Conservation (phyloP, 64 coral and sea anemone genomes). For the Platygyra sinensis region DNA sequence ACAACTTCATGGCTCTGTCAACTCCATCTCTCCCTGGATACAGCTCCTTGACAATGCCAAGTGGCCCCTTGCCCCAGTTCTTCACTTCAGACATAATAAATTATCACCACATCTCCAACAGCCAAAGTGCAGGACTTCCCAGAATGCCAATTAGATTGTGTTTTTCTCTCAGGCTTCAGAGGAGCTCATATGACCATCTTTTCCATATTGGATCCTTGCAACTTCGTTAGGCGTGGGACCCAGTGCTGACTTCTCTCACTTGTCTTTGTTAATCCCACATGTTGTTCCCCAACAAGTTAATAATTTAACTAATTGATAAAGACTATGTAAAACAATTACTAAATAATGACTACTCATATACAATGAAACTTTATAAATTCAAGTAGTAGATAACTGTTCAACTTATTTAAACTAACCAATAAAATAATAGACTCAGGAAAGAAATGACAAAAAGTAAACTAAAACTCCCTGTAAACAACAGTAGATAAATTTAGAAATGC, state of each 20-base stretch:
- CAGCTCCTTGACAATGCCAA: conserved; percentile 19
- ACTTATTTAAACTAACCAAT: too few species aligned
- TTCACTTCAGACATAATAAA: neutral
- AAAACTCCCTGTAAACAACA: too few species aligned
- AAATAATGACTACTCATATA: too few species aligned
- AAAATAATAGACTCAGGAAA: too few species aligned
- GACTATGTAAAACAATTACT: conserved; percentile 40
- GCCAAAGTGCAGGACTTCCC: conserved; percentile 5
- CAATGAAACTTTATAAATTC: too few species aligned
- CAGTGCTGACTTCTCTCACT: conserved; percentile 45
- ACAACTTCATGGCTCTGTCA: conserved; percentile 17
- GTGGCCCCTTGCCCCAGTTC: neutral
- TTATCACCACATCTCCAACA: conserved; percentile 21
- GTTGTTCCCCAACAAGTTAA: too few species aligned
- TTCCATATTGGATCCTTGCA: too few species aligned
- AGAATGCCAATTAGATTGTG: conserved; percentile 11
- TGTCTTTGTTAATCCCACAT: neutral
- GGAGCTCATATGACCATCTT: too few species aligned
- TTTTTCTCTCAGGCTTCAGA: too few species aligned
- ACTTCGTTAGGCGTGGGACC: conserved; percentile 46
- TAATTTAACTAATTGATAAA: neutral
- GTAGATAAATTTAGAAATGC: too few species aligned
- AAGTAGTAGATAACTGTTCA: too few species aligned
- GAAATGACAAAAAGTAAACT: too few species aligned
- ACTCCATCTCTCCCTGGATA: conserved; percentile 8